These are phyloP conservation scores for Papilio dardanus DNA, from an alignment of 1,140 invertebrate genomes.

Conservation along the genomic window DNA sequence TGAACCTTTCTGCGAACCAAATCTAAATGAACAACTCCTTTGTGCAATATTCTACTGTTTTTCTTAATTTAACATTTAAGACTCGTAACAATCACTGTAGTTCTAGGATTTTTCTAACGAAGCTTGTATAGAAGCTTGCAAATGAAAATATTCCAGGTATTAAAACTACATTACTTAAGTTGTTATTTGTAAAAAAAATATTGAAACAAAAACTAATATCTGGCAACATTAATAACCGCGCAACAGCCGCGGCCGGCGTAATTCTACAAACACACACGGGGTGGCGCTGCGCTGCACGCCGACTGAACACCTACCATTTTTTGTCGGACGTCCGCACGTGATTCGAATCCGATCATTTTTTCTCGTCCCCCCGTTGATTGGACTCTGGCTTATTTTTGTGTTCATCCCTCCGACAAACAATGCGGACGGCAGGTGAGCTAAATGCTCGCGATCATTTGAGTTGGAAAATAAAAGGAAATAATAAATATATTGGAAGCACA, in stretches of 20 bases:
- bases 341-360: constrained; percentile 48
- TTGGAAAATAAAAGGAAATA: constrained; percentile 17
- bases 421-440: constrained; percentile 7
- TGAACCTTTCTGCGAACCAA: not conserved
- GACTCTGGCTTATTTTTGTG: constrained; percentile 42
- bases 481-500: not conserved
- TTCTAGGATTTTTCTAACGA: not conserved
- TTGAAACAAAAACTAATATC: constrained; percentile 8
- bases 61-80: not conserved
- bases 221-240: constrained; percentile 8
- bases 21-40: not conserved
- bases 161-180: not conserved
- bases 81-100: not conserved
- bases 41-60: not conserved
- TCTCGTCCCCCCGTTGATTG: constrained; percentile 48
- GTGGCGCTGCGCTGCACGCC: not conserved
- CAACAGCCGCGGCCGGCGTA: not conserved
- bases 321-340: constrained; percentile 41
- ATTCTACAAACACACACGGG: not conserved
- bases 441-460: constrained; percentile 3
- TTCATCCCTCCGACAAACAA: constrained; percentile 28
- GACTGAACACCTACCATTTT: constrained; percentile 1
- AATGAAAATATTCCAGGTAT: not conserved
- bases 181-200: not conserved
- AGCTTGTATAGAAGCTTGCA: not conserved